Evolutionary conservation across 2,113 vertebrate species (phyloP).

Genomic region (Amphiprion ocellaris): DNA sequence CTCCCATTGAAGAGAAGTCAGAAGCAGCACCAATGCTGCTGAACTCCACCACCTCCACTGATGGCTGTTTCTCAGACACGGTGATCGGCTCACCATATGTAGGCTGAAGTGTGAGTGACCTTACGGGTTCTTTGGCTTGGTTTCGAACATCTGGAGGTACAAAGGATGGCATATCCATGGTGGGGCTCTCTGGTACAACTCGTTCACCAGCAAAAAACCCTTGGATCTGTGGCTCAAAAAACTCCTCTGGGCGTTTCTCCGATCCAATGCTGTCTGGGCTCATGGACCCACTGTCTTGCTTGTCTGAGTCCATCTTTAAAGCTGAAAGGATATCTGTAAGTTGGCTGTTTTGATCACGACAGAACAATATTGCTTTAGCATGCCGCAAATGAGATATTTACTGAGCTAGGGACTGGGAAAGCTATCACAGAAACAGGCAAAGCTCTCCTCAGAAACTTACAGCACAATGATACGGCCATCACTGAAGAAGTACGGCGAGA

Average conservation of each 20-base stretch:
- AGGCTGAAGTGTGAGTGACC: conserved; percentile 73
- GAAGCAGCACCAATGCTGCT: conserved; percentile 73
- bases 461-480: conserved; percentile 79
- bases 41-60: conserved; percentile 82
- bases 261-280: conserved; percentile 83
- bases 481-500: conserved; percentile 73
- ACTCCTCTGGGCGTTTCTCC: conserved; percentile 79
- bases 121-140: conserved; percentile 78
- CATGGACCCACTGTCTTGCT: conserved; percentile 84
- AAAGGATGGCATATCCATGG: conserved; percentile 78
- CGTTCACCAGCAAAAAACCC: conserved; percentile 78
- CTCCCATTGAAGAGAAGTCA: conserved; percentile 60
- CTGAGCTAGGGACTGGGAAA: conserved; percentile 68
- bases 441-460: conserved; percentile 80
- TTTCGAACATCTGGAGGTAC: conserved; percentile 73
- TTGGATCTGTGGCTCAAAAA: conserved; percentile 75
- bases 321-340: conserved; percentile 98
- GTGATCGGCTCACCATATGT: conserved; percentile 77
- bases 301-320: conserved; percentile 95
- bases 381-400: conserved; percentile 62
- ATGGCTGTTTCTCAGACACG: conserved; percentile 83
- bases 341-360: conserved; percentile 85
- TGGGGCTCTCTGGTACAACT: conserved; percentile 80
- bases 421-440: conserved; percentile 81
- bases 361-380: conserved; percentile 51